Evolutionary conservation across 1,140 invertebrate genomes (phyloP), one percentile per base, ranked within the genome.

Genomic region (Heliconius himera): DNA sequence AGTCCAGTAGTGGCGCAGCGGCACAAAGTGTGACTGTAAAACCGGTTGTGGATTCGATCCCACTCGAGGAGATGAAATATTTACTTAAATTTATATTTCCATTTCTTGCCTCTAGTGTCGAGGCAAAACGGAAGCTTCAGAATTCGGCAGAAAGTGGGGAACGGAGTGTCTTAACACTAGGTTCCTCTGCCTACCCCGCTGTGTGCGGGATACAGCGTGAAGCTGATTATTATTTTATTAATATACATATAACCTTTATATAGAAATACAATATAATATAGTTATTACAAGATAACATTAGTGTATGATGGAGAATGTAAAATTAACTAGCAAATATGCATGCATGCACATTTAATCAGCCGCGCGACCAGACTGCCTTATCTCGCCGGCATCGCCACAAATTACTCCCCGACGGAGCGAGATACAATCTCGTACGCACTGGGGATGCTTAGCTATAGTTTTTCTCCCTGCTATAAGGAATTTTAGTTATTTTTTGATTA

Each of bases 371-470:
- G 87, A 84, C 86, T 76, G 81, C 76, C 80, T 85, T 89, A 89
- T 89, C 87, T 79, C 77, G 71, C 81, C 80, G 88, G 88, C 88
- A 89, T 89, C 88, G 83, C 78, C 74, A 79, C 85, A 85, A 89
- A 88, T 87, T 87, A 89, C 70, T 76, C 81, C 79, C 78, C 81
- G 77, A 72, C 80, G 71, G 81, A 82, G 82, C 79, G 77, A 86
- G 87, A 88, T 88, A 88, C 71, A 70, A 87, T 87, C 87, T 66
- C 76, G 46, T 70, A 76, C 79, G 74, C 74, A 81, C 70, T 76
- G 22, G 74, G 70, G 71, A 74, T 73, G 76, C 72, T 66, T 29
- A 29, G 26, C 22, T 22, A 29, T 66, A 29, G 22, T 66, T 66
- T 66, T 66, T 66, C 60, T 66, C 8, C 60, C 22, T 16, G n/a